These are phyloP conservation scores for Camelus dromedarius DNA, from an alignment of 2,113 vertebrate species.

Conservation along the genomic window DNA sequence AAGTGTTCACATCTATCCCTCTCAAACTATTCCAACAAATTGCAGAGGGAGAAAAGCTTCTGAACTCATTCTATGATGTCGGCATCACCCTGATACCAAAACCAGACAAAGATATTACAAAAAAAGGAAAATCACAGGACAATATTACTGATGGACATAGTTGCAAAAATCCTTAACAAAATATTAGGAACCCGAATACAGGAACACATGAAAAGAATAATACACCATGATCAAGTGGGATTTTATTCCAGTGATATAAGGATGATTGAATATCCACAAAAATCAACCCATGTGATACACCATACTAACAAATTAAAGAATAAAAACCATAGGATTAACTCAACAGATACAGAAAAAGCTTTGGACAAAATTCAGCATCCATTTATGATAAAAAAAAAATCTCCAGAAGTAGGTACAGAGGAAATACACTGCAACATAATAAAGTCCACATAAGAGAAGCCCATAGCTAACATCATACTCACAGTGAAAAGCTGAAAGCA, in stretches of 20 bases:
- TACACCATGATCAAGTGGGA: background rate
- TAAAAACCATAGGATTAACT: background rate
- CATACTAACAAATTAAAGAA: background rate
- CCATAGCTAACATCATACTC: background rate
- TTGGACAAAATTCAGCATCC: background rate
- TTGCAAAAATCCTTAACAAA: background rate
- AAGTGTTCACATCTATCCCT: background rate
- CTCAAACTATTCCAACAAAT: background rate
- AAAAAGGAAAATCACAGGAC: background rate
- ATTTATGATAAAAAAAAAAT: background rate
- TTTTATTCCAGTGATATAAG: background rate
- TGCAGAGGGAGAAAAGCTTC: background rate
- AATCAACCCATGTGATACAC: background rate
- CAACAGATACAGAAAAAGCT: background rate
- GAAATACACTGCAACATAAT: background rate
- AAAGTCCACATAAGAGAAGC: background rate
- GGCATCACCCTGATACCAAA: background rate
- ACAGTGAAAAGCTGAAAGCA: background rate
- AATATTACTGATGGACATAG: background rate
- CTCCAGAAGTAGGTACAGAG: background rate
- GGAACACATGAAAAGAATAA: background rate
- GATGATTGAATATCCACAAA: background rate
- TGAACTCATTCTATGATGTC: background rate
- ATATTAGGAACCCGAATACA: background rate
- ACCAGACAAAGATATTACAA: background rate